Evolutionary conservation across 2,113 vertebrate species (phyloP), one percentile per base, ranked within the genome.

Genomic region (Propithecus coquereli): DNA sequence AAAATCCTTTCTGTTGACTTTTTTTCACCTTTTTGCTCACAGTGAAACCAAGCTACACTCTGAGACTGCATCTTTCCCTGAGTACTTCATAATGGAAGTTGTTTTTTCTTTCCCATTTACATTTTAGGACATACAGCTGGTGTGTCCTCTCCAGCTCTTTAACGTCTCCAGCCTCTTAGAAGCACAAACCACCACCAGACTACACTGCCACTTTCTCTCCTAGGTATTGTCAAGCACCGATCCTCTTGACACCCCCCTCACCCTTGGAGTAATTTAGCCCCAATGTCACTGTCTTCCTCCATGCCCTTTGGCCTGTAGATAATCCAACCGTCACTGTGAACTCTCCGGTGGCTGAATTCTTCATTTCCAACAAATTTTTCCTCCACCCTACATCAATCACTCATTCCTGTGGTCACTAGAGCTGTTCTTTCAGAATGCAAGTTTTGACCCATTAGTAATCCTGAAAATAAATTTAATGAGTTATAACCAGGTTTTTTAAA

Each of bases 391-490:
- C 30, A 43, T 84, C 81, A 85, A 22, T 52, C 40, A 79, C 25
- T 47, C 50, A 68, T 73, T 95, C 30, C 65, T 4, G 5, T 50
- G 34, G 70, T 73, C 27, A 61, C 27, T 63, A n/a, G 18, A 65
- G 37, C 8, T 74, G 57, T 76, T 11, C 65, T 94, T 88, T 79
- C 71, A 84, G 91, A 52, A 34, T 45, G 12, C 16, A 83, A 92
- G 37, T 47, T 65, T 65, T 40, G 47, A 80, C 63, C 32, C 47
- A 73, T 71, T 94, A 34, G 40, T 27, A 40, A 68, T 37, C 18
- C 82, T 61, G 91, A 94, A 87, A 82, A 87, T 90, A 74, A 82
- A 16, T 82, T 82, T 74, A 82, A 87, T 68, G n/a, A 82, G 13
- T 76, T 90, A 93, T 61, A 90, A 86, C 10, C 37, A 30, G 76